phyloP scores from a whole-genome alignment of 2,888 invertebrate genomes.

The Anaspis maculata region DNA sequence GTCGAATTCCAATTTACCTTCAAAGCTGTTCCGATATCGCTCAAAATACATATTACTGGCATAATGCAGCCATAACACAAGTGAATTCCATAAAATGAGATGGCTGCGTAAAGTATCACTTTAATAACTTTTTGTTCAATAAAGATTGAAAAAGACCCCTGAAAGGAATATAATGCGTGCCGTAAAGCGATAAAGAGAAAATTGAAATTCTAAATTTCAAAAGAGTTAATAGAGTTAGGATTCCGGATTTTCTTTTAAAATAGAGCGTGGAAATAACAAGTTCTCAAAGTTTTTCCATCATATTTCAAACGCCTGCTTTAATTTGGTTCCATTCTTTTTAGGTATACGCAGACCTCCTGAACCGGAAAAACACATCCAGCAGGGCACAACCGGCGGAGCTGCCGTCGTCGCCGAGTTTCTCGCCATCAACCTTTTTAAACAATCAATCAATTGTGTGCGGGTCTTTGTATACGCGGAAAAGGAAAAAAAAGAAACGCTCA shows the following conservation, averaged over 20 bases:
- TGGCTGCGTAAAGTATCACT: conserved; percentile 20
- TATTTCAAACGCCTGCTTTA: conserved; percentile 29
- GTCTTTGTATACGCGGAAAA: neutral
- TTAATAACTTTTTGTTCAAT: conserved; percentile 17
- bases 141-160: conserved; percentile 24
- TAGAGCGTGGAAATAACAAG: conserved; percentile 30
- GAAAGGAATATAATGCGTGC: conserved; percentile 35
- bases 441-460: conserved; percentile 1
- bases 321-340: conserved; percentile 27
- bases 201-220: conserved; percentile 40
- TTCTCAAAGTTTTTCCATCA: conserved; percentile 32
- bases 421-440: conserved; percentile 1
- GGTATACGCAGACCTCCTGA: conserved; percentile 19
- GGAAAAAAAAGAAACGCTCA: neutral
- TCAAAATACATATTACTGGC: too few relatives aligned
- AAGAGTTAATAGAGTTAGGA: conserved; percentile 36
- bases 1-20: too few relatives aligned
- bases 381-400: neutral
- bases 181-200: conserved; percentile 37
- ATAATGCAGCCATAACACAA: too few relatives aligned
- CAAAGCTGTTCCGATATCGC: too few relatives aligned
- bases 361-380: conserved; percentile 22
- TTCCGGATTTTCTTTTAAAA: conserved; percentile 23
- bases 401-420: neutral
- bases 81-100: too few relatives aligned